Conservation (phyloP, 2,113 vertebrate genomes). For the Hystrix brachyura region DNA sequence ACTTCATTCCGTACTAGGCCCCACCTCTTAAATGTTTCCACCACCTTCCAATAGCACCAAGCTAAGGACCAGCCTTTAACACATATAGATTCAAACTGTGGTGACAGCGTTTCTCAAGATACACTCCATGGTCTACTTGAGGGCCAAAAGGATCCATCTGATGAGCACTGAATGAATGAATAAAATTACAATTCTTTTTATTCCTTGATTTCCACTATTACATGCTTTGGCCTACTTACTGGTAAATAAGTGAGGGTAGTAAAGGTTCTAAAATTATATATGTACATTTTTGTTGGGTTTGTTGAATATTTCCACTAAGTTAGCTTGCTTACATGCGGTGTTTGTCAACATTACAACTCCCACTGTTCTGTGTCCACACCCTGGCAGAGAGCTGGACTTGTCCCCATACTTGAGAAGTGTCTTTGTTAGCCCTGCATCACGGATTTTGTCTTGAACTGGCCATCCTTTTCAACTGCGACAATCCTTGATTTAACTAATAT, state of each 20-base stretch:
- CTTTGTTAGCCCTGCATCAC: neutral
- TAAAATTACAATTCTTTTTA: neutral
- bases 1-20: neutral
- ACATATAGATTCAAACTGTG: neutral
- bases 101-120: neutral
- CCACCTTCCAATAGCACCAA: neutral
- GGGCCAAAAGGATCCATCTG: neutral
- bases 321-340: neutral
- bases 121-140: neutral
- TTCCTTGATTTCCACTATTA: neutral
- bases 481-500: slow-evolving; percentile 1
- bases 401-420: neutral
- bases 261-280: neutral
- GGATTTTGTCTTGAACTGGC: neutral
- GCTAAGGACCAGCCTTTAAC: neutral
- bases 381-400: neutral
- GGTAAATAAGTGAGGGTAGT: neutral
- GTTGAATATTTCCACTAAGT: neutral
- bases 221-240: neutral
- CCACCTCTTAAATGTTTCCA: neutral
- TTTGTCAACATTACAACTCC: neutral
- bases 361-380: too few relatives aligned
- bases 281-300: neutral
- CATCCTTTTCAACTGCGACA: neutral
- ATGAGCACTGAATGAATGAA: neutral